Conservation (phyloP, 2,113 vertebrate species). For the Solea senegalensis region DNA sequence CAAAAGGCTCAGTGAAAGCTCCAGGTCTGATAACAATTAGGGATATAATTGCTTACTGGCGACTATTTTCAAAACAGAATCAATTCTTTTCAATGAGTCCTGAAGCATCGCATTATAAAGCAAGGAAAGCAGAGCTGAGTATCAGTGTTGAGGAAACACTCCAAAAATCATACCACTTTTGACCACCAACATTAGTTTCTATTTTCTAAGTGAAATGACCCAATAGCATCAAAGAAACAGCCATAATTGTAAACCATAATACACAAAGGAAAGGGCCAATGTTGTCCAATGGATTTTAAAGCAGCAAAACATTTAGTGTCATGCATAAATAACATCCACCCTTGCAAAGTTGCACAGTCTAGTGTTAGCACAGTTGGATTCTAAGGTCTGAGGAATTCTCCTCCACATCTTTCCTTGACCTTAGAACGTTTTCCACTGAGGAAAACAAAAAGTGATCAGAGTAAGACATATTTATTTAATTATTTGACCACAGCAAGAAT, state of each 20-base stretch:
- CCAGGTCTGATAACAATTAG: constrained; percentile 43
- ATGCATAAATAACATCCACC: too few relatives aligned
- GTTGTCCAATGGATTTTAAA: too few relatives aligned
- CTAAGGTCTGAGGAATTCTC: background rate
- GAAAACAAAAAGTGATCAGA: background rate
- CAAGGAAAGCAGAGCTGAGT: constrained; percentile 18
- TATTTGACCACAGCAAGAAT: background rate
- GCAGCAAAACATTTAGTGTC: too few relatives aligned
- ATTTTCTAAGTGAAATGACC: too few relatives aligned
- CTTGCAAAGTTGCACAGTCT: background rate
- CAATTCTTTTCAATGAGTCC: constrained; percentile 34
- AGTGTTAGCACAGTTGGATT: background rate
- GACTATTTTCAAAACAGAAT: constrained; percentile 42
- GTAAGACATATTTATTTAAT: background rate
- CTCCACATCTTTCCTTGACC: background rate
- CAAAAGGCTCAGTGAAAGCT: constrained; percentile 16
- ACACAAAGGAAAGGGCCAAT: too few relatives aligned
- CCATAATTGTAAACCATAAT: background rate
- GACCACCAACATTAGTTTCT: constrained; percentile 13
- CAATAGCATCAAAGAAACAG: too few relatives aligned
- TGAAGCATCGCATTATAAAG: constrained; percentile 13
- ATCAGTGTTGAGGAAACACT: constrained; percentile 1
- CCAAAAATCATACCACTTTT: constrained; percentile 6
- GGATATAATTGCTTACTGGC: constrained; percentile 45
- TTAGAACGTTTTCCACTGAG: background rate